Base-by-base conservation (phyloP, 2,113 vertebrate genomes). In the Poeciliopsis turrubarensis region DNA sequence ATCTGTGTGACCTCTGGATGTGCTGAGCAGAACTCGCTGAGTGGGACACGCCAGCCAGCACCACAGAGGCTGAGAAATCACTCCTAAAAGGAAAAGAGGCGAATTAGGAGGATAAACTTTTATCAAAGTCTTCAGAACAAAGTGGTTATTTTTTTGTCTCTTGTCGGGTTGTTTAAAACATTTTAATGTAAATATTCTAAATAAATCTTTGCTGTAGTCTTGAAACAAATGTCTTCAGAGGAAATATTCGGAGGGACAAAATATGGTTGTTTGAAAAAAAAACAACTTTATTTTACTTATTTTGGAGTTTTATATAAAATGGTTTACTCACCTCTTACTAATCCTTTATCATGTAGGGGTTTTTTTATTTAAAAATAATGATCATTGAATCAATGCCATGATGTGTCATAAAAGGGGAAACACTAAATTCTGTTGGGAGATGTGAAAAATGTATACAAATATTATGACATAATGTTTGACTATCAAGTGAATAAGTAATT, bases 1-100 rank as follows among this genome's bases (percentile, higher is more conserved):
- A 77, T 94, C 37, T 96, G 95, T 32, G 4, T 91, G 79, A 90
- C 92, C 65, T 91, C 92, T 29, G 94, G 92, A 26, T 96, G 94
- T 66, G 80, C 89, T 72, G 84, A 89, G 78, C 72, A 84, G 14
- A 90, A 90, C 31, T 8, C 79, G 39, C 87, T 81, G 60, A 82
- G 41, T 22, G 79, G 47, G 72, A 79, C 78, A 32, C 77, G 85
- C 25, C 91, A 68, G 60, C 87, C 85, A 57, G 54, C 77, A 34
- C 30, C 78, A 14, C 82, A 76, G 57, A 89, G 90, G 70, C 29
- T 70, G 60, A 92, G 93, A 72, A 90, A 86, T 81, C 93, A 88
- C 13, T 86, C 86, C 2, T 94, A 89, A 81, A 89, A 5, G 39
- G 25, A 70, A 66, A 63, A 34, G 47, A 12, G 65, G 25, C 51